Conservation (phyloP, 2,113 vertebrate species). For the Podarcis cretensis region DNA sequence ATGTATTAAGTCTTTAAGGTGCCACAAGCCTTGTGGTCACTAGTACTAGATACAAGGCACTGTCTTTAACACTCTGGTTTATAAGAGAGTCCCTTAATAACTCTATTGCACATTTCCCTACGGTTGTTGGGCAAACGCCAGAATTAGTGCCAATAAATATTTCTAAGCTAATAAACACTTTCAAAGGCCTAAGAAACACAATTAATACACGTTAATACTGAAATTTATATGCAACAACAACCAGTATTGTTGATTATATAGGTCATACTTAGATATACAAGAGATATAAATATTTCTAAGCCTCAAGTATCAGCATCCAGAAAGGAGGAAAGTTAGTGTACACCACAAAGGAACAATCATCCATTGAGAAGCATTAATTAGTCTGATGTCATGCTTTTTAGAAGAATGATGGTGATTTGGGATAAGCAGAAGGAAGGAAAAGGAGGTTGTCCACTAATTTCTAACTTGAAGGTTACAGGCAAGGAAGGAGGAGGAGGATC, state of each 20-base stretch:
- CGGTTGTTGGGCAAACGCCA: not conserved
- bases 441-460: conserved; percentile 55
- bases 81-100: not conserved
- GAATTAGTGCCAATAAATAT: conserved; percentile 23
- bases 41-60: not conserved
- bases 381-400: conserved; percentile 44
- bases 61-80: not conserved
- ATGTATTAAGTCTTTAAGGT: not conserved
- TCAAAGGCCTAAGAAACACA: conserved; percentile 5
- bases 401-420: conserved; percentile 37
- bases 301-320: conserved; percentile 13
- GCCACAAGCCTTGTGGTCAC: not conserved
- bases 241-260: not conserved
- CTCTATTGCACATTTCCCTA: conserved; percentile 9
- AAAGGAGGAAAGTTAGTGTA: conserved; percentile 67
- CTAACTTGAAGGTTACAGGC: conserved; percentile 59
- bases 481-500: conserved; percentile 62
- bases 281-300: conserved; percentile 14
- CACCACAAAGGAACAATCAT: conserved; percentile 39
- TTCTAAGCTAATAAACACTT: not conserved
- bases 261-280: not conserved
- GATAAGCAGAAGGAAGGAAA: conserved; percentile 62
- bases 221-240: conserved; percentile 7
- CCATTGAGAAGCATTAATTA: conserved; percentile 47
- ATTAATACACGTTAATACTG: not conserved